Percentiles rank a stretch among this genome's conserved stretches.
Conservation (phyloP, 2,888 invertebrate genomes). For the Aleiodes testaceus region DNA sequence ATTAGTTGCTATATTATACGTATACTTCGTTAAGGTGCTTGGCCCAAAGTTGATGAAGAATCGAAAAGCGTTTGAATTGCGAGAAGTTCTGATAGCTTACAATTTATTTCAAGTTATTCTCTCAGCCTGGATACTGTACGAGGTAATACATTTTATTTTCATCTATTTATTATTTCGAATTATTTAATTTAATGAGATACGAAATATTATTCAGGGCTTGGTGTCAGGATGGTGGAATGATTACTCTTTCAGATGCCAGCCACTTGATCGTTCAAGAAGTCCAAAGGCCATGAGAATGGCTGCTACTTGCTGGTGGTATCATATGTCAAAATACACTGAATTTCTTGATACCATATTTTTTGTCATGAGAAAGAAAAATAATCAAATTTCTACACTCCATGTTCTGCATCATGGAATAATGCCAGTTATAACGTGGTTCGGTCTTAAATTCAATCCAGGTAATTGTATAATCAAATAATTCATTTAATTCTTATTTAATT, state of each 20-base stretch:
- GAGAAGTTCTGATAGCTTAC: slow-evolving; percentile 84
- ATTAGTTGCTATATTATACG: slow-evolving; percentile 83
- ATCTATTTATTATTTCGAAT: background rate
- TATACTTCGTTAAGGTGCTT: slow-evolving; percentile 82
- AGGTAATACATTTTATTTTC: slow-evolving; percentile 74
- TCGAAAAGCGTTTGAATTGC: slow-evolving; percentile 86
- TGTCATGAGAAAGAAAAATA: slow-evolving; percentile 92
- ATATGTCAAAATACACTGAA: slow-evolving; percentile 94
- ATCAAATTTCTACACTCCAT: slow-evolving; percentile 90
- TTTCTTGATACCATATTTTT: slow-evolving; percentile 96
- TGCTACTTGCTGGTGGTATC: slow-evolving; percentile 93
- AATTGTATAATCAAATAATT: slow-evolving; percentile 57
- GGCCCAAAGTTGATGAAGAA: slow-evolving; percentile 91
- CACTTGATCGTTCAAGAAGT: slow-evolving; percentile 83
- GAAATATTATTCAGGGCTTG: slow-evolving; percentile 70
- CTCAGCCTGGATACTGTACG: slow-evolving; percentile 83
- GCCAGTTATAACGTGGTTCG: slow-evolving; percentile 96
- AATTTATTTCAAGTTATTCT: slow-evolving; percentile 89
- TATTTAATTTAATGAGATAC: background rate
- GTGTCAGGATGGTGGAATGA: slow-evolving; percentile 81
- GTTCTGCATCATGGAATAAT: slow-evolving; percentile 96
- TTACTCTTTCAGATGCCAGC: slow-evolving; percentile 85
- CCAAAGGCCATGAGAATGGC: slow-evolving; percentile 85
- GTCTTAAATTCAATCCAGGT: slow-evolving; percentile 91
- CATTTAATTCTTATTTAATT: slow-evolving; percentile 1